A percentile compares a stretch with the other conserved stretches of the same genome.
Conservation (phyloP, 2,888 invertebrate genomes). For the Byasa hedistus region DNA sequence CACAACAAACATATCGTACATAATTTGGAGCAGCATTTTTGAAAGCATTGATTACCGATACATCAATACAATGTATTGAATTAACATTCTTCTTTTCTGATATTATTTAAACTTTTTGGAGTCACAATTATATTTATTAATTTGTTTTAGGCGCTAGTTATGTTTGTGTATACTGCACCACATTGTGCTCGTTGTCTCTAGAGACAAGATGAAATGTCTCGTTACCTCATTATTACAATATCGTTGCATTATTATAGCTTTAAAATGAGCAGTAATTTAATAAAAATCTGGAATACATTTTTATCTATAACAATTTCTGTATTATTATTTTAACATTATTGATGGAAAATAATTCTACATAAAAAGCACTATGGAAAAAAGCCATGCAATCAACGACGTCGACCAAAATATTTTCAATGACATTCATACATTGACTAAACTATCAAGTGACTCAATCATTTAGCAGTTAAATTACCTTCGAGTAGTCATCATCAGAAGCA, state of each 20-base stretch:
- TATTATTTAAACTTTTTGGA: neutral
- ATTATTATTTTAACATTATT: no score
- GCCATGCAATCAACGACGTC: neutral
- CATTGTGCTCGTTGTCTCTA: no score
- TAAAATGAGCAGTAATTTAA: no score
- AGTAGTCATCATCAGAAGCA: slow-evolving; percentile 68
- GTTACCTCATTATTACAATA: no score
- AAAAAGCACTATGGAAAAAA: neutral
- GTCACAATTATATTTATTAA: neutral
- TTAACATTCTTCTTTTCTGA: neutral
- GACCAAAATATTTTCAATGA: neutral
- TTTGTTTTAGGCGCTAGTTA: no score
- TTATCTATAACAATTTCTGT: no score
- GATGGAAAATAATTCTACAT: neutral
- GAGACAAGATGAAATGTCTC: no score
- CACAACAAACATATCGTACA: slow-evolving; percentile 28
- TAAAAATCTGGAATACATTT: no score
- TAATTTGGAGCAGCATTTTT: neutral
- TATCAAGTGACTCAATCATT: neutral
- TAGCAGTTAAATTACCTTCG: slow-evolving; percentile 19
- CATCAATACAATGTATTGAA: neutral
- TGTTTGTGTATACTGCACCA: no score
- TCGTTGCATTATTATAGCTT: no score
- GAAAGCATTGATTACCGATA: neutral
- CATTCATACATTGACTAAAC: neutral